A percentile compares a stretch with the other conserved stretches of the same genome.
These are phyloP conservation scores for Notarius quadriscutis DNA, from an alignment of 2,113 vertebrate genomes.

Conservation along the genomic window DNA sequence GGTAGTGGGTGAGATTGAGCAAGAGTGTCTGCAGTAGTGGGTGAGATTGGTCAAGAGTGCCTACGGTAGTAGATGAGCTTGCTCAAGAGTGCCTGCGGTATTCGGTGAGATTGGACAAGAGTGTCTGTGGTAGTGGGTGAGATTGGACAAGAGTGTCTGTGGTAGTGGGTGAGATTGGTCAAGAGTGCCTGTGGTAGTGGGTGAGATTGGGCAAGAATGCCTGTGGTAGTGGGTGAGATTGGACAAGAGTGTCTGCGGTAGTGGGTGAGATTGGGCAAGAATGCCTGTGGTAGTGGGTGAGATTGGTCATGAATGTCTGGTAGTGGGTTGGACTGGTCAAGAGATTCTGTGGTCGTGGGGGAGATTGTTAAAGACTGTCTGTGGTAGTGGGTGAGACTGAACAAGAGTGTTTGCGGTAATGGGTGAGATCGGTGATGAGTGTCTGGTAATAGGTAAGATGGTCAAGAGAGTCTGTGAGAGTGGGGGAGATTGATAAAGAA, in stretches of 20 bases:
- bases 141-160: not conserved
- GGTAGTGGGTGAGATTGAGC: no score
- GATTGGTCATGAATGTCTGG: not conserved
- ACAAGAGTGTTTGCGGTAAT: not conserved
- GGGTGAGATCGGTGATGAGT: not conserved
- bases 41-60: not conserved
- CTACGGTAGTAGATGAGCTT: not conserved
- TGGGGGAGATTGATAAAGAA: not conserved
- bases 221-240: not conserved
- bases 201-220: no score
- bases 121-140: not conserved
- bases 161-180: not conserved
- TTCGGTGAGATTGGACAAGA: not conserved
- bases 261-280: not conserved
- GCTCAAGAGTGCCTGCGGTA: not conserved
- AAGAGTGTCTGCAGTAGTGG: not conserved
- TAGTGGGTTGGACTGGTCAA: not conserved
- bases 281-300: not conserved
- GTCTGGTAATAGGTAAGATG: not conserved
- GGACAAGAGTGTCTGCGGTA: not conserved
- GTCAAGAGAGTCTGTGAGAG: not conserved
- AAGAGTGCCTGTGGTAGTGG: not conserved
- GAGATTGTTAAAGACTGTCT: not conserved
- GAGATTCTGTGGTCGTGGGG: not conserved
- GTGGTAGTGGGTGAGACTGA: not conserved